phyloP scores from a whole-genome alignment of 2,797 vertebrate species.

The Mormyrops boulengeri region DNA sequence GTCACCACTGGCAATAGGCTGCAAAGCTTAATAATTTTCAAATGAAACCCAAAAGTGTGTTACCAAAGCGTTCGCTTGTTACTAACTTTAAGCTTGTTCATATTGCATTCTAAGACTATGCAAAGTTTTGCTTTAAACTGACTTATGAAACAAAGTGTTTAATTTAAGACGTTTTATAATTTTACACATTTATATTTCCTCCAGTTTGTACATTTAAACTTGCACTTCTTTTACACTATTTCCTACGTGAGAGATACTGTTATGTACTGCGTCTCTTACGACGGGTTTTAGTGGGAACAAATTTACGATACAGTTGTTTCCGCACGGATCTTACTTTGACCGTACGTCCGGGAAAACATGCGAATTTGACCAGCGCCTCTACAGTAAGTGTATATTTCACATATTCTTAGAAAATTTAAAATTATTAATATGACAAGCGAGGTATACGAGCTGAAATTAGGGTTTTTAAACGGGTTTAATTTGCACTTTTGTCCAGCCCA shows the following conservation, averaged over 20 bases:
- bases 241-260: not conserved
- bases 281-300: not conserved
- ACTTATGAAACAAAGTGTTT: not conserved
- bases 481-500: not conserved
- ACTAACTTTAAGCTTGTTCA: not conserved
- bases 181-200: not conserved
- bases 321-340: conserved; percentile 1
- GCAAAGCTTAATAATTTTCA: not conserved
- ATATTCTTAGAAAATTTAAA: not conserved
- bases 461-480: not conserved
- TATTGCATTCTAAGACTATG: not conserved
- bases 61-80: not conserved
- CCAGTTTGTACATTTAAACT: not conserved
- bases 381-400: conserved; percentile 13
- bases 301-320: not conserved
- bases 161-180: not conserved
- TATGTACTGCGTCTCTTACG: not conserved
- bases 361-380: not conserved
- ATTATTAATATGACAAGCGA: not conserved
- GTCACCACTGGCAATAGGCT: not conserved
- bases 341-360: conserved; percentile 14
- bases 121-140: not conserved
- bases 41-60: not conserved
- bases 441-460: not conserved
- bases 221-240: not conserved